phyloP scores from a whole-genome alignment of 2,797 vertebrate species.

The Bothrops alternatus region DNA sequence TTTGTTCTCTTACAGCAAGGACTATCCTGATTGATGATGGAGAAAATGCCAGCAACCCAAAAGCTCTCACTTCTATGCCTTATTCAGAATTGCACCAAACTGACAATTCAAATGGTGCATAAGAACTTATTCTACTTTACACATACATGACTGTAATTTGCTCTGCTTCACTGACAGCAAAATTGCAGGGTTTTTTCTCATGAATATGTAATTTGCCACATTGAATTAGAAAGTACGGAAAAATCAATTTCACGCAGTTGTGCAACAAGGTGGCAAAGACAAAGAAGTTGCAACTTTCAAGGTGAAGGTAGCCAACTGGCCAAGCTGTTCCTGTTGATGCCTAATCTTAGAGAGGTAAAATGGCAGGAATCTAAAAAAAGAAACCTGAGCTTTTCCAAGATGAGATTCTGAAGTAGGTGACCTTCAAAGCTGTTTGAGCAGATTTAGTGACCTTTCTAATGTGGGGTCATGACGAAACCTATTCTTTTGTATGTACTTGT shows the following conservation, averaged over 20 bases:
- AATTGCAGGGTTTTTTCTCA: conserved; percentile 18
- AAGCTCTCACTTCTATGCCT: neutral
- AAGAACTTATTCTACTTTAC: conserved; percentile 4
- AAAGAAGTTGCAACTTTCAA: conserved; percentile 19
- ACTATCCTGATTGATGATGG: neutral
- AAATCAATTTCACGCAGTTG: neutral
- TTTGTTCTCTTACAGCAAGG: neutral
- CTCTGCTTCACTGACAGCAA: conserved; percentile 18
- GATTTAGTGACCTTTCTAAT: neutral
- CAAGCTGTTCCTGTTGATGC: neutral
- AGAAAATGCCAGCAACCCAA: neutral
- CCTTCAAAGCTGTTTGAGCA: neutral
- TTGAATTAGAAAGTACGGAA: conserved; percentile 11
- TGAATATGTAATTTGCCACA: conserved; percentile 9
- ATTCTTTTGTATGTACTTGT: neutral
- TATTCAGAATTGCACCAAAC: rapidly evolving
- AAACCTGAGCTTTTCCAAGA: neutral
- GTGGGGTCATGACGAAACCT: neutral
- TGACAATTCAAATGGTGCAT: neutral
- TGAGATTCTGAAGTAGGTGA: neutral
- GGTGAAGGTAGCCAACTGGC: neutral
- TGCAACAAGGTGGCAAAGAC: neutral
- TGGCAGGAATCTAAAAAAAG: neutral
- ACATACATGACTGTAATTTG: conserved; percentile 10
- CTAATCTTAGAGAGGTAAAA: neutral